Evolutionary conservation across 1,140 invertebrate genomes (phyloP), one percentile per base, ranked within the genome.

Genomic region (Bombus superbus): DNA sequence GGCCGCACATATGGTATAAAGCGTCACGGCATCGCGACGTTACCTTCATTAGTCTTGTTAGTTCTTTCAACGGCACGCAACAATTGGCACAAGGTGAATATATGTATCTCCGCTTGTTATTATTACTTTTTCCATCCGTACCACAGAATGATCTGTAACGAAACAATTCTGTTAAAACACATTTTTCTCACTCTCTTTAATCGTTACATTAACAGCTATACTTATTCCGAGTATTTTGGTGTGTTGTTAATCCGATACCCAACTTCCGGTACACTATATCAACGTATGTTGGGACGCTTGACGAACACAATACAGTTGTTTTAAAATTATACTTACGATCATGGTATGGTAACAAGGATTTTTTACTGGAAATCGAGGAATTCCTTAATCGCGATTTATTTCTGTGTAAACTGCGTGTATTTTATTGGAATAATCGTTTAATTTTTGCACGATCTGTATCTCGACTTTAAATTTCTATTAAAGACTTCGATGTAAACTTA

Each of bases 1-100:
- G 89, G 76, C 89, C 86, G 59, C 68, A 53, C 69, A 68, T 68
- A 68, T 86, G 8, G 47, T 53, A 90, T 85, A 91, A 91, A 88
- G 74, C 71, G 62, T 71, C 74, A 68, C 35, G 86, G 57, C 88
- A 73, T n/a, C 81, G 59, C 80, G 73, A 82, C 86, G 66, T 85
- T 74, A 32, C 64, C 72, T 68, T 90, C 88, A 81, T 64, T 91
- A 72, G 40, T 82, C 13, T 84, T 59, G 66, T 83, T 86, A 71
- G 53, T 78, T 59, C 62, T 78, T 57, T 81, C 82, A 76, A 81
- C 86, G 83, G 68, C 72, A 15, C 66, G 72, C 35, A 73, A 64
- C 82, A 80, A 77, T 66, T 40, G 62, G 87, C 75, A 5, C 83
- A 86, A 84, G 91, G 88, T 85, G 86, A 91, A 44, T 25, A 81